Evolutionary conservation across 2,888 invertebrate species (phyloP), one percentile per base, ranked within the genome.

Genomic region (Cacoxenus indagator): DNA sequence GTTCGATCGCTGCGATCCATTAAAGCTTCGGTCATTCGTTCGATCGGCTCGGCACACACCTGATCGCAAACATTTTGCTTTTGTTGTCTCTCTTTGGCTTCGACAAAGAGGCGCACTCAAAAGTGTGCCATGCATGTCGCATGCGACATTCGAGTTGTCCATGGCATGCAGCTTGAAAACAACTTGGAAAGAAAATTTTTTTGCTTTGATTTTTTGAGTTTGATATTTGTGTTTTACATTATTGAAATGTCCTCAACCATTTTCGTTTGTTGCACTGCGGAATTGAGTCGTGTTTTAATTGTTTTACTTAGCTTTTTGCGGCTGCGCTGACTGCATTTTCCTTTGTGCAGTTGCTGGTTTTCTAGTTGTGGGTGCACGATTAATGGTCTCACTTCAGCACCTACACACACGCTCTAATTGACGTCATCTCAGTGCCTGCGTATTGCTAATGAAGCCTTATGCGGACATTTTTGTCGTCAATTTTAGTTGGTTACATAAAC

Each of bases 161-260:
- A n/a, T n/a, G n/a, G n/a, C n/a, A n/a, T n/a, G n/a, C n/a, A n/a
- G n/a, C n/a, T n/a, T n/a, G n/a, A n/a, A n/a, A n/a, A n/a, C n/a
- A n/a, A n/a, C n/a, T n/a, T n/a, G 5, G 14, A 37, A 37, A 37
- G 29, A 57, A 70, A 45, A 65, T 68, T 64, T 54, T 51, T 61
- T n/a, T 31, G 37, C 27, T 43, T 57, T 26, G 54, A 26, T 65
- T 55, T 75, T 70, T 31, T 66, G 51, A 67, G 75, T 72, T 73
- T 76, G 72, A 73, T 64, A 55, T 70, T 70, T 67, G 64, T 59
- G 67, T 65, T 65, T 68, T 69, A 65, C 65, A 65, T 65, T 54
- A 65, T 65, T 65, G 65, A 65, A 54, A 37, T 65, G 65, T 65
- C n/a, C n/a, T 26, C 57, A 27, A 27, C 29, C 64, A 69, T 59